Evolutionary conservation across 2,888 invertebrate genomes (phyloP).

Genomic region (Nomada fabriciana): DNA sequence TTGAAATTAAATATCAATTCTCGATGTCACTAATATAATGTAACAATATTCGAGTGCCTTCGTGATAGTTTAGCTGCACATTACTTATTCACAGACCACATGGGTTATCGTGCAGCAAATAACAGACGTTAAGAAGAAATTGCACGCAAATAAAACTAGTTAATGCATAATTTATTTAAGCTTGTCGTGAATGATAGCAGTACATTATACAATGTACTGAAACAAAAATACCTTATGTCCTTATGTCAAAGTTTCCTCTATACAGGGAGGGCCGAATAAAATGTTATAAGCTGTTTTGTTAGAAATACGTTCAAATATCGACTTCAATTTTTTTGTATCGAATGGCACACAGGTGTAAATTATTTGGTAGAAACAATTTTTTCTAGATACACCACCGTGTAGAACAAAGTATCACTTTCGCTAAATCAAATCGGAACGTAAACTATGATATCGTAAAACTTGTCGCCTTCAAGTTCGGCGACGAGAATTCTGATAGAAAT

Average conservation of each 20-base stretch:
- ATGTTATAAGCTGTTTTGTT: too few species aligned
- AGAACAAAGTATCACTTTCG: too few species aligned
- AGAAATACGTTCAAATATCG: too few species aligned
- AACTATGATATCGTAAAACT: neutral
- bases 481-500: neutral
- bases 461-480: neutral
- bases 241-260: neutral
- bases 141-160: neutral
- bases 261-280: too few species aligned
- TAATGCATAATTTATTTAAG: neutral
- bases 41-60: neutral
- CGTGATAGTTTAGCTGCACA: neutral
- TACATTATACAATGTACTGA: neutral
- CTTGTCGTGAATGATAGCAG: neutral
- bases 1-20: conserved; percentile 23
- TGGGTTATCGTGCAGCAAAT: neutral
- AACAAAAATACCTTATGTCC: neutral
- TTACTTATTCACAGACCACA: conserved; percentile 12
- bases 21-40: neutral
- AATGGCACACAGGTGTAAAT: too few species aligned
- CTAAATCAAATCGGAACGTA: conserved; percentile 1
- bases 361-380: too few species aligned
- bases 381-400: too few species aligned
- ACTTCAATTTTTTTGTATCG: too few species aligned
- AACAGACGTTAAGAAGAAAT: neutral